Evolutionary conservation across 2,113 vertebrate genomes (phyloP).

Genomic region (Saccopteryx bilineata): DNA sequence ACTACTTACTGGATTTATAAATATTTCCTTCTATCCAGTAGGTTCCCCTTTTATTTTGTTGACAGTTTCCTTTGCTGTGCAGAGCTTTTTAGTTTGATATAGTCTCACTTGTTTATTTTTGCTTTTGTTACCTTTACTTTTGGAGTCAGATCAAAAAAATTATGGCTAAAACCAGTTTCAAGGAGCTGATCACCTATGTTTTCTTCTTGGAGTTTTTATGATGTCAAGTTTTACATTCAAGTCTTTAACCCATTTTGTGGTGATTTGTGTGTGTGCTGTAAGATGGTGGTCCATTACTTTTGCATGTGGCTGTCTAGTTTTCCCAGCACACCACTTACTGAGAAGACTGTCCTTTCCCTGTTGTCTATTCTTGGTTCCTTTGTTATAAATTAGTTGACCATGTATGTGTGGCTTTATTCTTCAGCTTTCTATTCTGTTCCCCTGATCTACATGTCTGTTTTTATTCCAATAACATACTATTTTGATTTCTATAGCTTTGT

Average conservation of each 20-base stretch:
- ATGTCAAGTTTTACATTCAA: background rate
- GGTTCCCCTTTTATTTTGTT: background rate
- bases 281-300: background rate
- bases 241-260: background rate
- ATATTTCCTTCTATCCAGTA: background rate
- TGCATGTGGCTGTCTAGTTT: background rate
- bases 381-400: background rate
- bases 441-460: background rate
- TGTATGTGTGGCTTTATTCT: no score
- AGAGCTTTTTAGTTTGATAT: background rate
- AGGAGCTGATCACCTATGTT: background rate
- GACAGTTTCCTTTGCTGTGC: background rate
- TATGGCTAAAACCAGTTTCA: background rate
- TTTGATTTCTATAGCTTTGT: background rate
- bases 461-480: background rate
- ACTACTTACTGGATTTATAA: background rate
- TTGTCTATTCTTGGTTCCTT: background rate
- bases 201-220: background rate
- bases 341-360: background rate
- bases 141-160: background rate
- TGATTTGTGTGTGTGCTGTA: background rate
- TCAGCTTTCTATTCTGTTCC: background rate
- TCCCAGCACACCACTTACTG: background rate
- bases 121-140: background rate
- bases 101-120: background rate